phyloP scores from a whole-genome alignment of 2,888 invertebrate species.

The Ormyrus pomaceus region DNA sequence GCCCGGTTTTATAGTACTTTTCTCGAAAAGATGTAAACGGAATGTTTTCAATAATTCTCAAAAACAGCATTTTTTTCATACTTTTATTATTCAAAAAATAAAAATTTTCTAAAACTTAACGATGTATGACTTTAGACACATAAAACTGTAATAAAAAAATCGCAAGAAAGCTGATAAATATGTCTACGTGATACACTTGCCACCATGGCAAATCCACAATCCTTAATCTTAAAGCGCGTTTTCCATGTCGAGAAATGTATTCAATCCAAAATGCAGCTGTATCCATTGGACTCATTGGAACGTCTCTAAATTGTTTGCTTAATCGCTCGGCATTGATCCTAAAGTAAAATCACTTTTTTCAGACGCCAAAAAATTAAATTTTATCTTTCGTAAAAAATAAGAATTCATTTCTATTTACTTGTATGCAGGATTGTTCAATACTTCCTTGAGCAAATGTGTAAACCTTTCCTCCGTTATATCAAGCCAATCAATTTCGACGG shows the following conservation, averaged over 20 bases:
- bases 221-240: background rate
- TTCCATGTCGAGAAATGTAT: slow-evolving; percentile 75
- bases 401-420: slow-evolving; percentile 57
- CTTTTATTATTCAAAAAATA: too few species aligned
- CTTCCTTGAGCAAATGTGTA: slow-evolving; percentile 68
- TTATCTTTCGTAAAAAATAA: too few species aligned
- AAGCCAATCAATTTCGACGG: slow-evolving; percentile 57
- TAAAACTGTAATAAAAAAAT: too few species aligned
- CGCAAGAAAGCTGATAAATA: too few species aligned
- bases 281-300: slow-evolving; percentile 79
- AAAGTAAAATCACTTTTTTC: background rate
- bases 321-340: background rate
- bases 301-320: slow-evolving; percentile 69
- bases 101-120: too few species aligned
- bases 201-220: slow-evolving; percentile 5
- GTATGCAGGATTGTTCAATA: slow-evolving; percentile 73
- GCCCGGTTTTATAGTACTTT: too few species aligned
- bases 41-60: too few species aligned
- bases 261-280: slow-evolving; percentile 83
- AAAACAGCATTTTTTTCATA: too few species aligned
- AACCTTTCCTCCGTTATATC: slow-evolving; percentile 71
- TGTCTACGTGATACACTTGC: background rate
- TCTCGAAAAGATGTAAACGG: too few species aligned
- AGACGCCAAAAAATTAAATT: too few species aligned
- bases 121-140: too few species aligned